phyloP scores from a whole-genome alignment of 2,113 vertebrate species.

The Cebidichthys violaceus region DNA sequence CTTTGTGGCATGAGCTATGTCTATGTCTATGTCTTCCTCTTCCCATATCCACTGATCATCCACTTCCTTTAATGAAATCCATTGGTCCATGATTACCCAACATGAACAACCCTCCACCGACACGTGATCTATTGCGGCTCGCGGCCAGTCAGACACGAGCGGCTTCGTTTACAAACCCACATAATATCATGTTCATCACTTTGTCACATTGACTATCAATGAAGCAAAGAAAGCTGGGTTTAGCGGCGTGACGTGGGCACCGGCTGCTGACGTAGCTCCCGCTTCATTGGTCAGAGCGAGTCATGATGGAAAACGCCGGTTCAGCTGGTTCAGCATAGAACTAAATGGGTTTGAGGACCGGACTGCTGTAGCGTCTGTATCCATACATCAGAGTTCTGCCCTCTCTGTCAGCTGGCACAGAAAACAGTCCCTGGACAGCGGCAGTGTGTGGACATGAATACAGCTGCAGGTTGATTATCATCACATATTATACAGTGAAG shows the following conservation, averaged over 20 bases:
- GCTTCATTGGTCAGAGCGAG: neutral
- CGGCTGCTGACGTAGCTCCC: neutral
- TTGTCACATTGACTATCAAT: neutral
- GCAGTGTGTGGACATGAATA: neutral
- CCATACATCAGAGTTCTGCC: slow-evolving; percentile 1
- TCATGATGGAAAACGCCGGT: too few relatives aligned
- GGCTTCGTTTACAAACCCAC: neutral
- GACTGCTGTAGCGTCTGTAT: neutral
- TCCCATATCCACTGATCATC: neutral
- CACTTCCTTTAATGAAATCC: neutral
- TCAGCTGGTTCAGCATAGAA: too few relatives aligned
- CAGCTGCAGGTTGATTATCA: neutral
- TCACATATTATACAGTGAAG: too few relatives aligned
- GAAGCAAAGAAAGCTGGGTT: neutral
- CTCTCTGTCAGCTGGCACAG: neutral
- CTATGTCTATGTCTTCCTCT: too few relatives aligned
- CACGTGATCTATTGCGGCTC: neutral
- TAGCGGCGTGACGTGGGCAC: neutral
- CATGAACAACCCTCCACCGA: neutral
- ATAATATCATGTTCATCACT: neutral
- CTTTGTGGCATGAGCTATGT: neutral
- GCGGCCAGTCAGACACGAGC: neutral
- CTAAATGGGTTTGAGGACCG: too few relatives aligned
- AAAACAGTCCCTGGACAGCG: too few relatives aligned
- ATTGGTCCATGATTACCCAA: neutral